Base-by-base conservation (phyloP, 2,888 invertebrate species). In the Polietes domitor region DNA sequence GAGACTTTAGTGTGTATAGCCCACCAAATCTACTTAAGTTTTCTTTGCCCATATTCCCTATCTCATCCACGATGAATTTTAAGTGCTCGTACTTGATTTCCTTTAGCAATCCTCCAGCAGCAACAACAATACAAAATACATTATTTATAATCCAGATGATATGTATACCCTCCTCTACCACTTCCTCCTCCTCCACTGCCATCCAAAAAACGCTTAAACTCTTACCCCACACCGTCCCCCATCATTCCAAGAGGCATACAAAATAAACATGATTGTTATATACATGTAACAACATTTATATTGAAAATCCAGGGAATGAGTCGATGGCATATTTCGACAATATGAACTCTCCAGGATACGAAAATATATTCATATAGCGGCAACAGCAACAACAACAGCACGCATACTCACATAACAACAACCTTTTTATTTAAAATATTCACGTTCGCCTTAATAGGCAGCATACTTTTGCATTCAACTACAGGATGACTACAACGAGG, bases 401-500 rank as follows among this genome's bases (percentile, higher is more conserved):
- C 24, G 2, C n/a, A 2, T 6, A 21, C 53, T 53, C 47, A 7
- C 7, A 63, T 37, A n/a, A 28, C 17, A 63, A 63, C 63, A 63
- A 63, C 70, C 70, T 72, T 72, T 72, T 72, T 72, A 21, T 32
- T 10, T 15, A 72, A 72, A 72, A 72, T 55, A 72, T 72, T 32
- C 71, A 72, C 71, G 71, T 72, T 53, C 71, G 19, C n/a, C 12
- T 72, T 72, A 71, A 72, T 72, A 71, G 71, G 71, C 53, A 37
- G 53, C 55, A 72, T 50, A 71, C 32, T 50, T 50, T 50, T 28
- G 15, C 50, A 28, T 50, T 26, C 47, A 28, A 50, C n/a, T 70
- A 12, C 24, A 17, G n/a, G 28, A 50, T n/a, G 53, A 21, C 32
- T 32, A 32, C 21, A 68, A 47, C 9, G 17, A 19, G 17, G 9